A percentile compares a stretch with the other conserved stretches of the same genome.
Conservation (phyloP, 2,888 invertebrate genomes). For the Lissocephala sabroskyi region DNA sequence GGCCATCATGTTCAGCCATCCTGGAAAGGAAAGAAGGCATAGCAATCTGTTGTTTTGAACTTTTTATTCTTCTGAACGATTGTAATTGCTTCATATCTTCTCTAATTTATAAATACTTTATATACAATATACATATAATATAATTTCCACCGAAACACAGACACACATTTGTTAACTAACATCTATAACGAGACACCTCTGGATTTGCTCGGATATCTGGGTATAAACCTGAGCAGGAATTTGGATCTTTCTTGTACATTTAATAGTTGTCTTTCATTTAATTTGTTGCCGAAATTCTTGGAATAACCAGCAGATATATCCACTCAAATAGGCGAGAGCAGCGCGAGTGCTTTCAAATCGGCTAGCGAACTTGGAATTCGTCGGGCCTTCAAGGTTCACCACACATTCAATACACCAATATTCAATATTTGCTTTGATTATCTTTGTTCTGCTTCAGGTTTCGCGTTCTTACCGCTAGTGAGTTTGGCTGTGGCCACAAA, state of each 20-base stretch:
- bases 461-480: no score
- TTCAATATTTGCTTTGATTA: no score
- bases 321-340: no score
- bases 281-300: not conserved
- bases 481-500: no score
- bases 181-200: conserved; percentile 30
- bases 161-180: conserved; percentile 41
- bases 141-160: conserved; percentile 37
- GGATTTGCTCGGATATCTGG: conserved; percentile 1
- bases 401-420: no score
- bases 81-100: conserved; percentile 59
- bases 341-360: no score
- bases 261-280: conserved; percentile 12
- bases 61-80: conserved; percentile 53
- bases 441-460: no score
- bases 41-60: conserved; percentile 45
- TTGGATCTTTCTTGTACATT: no score
- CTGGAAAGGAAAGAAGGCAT: conserved; percentile 10
- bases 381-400: no score
- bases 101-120: conserved; percentile 44
- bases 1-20: conserved; percentile 25
- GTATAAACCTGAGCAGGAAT: no score
- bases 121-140: conserved; percentile 29
- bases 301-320: not conserved
- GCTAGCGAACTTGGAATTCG: no score